Percentiles rank a stretch among this genome's conserved stretches.
Conservation (phyloP, 2,113 vertebrate species). For the Tachysurus fulvidraco region DNA sequence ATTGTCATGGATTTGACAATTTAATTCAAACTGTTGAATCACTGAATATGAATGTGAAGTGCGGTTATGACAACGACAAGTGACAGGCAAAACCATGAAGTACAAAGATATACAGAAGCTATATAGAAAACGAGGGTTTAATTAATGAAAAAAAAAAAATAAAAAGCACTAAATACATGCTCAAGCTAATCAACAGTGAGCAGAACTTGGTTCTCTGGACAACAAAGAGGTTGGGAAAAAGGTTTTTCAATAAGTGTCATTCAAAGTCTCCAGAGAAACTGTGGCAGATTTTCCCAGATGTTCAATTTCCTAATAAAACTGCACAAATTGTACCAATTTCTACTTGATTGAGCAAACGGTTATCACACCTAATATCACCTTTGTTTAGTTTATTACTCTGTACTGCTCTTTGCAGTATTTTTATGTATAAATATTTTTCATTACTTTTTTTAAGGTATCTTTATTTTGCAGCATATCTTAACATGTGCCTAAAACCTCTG, state of each 20-base stretch:
- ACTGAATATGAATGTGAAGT: not conserved
- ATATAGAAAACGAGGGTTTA: not conserved
- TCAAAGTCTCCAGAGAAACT: not conserved
- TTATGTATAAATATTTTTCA: not conserved
- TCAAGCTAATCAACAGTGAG: not conserved
- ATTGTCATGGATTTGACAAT: not conserved
- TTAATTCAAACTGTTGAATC: not conserved
- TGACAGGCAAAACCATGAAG: not conserved
- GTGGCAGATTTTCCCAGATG: not conserved
- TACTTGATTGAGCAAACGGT: not conserved
- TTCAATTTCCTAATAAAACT: not conserved
- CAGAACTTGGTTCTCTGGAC: not conserved
- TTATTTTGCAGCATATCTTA: not conserved
- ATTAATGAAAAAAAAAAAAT: not conserved
- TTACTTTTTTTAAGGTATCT: not conserved
- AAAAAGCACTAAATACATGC: not conserved
- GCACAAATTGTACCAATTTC: not conserved
- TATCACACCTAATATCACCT: not conserved
- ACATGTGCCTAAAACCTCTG: not conserved
- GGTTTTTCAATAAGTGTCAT: not conserved
- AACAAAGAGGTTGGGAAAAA: not conserved
- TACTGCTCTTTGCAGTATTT: not conserved
- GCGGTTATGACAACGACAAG: not conserved
- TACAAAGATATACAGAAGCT: not conserved
- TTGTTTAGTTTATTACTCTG: too few relatives aligned